Evolutionary conservation across 1,140 invertebrate genomes (phyloP).

Genomic region (Lineus longissimus): DNA sequence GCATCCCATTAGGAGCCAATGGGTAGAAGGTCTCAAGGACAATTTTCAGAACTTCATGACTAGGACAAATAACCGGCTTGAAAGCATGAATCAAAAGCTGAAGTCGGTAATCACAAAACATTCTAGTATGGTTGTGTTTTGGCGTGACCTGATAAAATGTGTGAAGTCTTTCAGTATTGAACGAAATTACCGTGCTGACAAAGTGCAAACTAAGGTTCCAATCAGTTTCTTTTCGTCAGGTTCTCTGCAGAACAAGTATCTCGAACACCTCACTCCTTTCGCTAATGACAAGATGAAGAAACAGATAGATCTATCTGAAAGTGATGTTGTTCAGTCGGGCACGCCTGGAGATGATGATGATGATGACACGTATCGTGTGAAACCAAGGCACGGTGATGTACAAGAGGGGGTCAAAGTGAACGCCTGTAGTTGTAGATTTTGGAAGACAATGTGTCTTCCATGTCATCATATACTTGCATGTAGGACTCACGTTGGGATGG

Average conservation of each 20-base stretch:
- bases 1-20: neutral
- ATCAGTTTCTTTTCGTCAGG: neutral
- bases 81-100: neutral
- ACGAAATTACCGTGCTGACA: neutral
- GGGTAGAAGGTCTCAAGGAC: slow-evolving; percentile 1
- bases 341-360: neutral
- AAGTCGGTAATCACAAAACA: neutral
- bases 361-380: neutral
- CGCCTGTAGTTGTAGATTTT: neutral
- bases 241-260: neutral
- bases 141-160: slow-evolving; percentile 3
- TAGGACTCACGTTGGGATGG: neutral
- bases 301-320: neutral
- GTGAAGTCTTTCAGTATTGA: neutral
- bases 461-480: neutral
- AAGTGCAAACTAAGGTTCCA: neutral
- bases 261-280: neutral
- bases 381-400: neutral
- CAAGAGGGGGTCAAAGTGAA: neutral
- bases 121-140: neutral
- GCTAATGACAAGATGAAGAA: neutral
- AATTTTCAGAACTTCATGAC: neutral
- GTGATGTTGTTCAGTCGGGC: neutral
- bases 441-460: neutral
- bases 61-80: neutral